Conservation (phyloP, 2,888 invertebrate genomes). For the Eremobia ochroleuca region DNA sequence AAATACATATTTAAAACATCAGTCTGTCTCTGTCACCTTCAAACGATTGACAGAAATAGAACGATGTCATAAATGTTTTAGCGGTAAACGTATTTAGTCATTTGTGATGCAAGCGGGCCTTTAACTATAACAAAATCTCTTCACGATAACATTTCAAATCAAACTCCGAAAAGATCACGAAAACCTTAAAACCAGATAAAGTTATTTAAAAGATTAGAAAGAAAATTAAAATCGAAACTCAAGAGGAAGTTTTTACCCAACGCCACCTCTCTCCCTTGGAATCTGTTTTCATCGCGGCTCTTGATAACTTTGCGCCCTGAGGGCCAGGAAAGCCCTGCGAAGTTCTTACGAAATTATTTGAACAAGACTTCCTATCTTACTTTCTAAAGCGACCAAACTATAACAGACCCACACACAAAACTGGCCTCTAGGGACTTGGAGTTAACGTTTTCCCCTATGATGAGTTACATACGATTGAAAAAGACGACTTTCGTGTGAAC, state of each 20-base stretch:
- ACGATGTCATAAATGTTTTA: neutral
- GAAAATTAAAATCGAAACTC: slow-evolving; percentile 46
- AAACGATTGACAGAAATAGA: neutral
- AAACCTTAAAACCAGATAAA: slow-evolving; percentile 30
- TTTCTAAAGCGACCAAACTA: slow-evolving; percentile 69
- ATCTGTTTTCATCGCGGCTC: slow-evolving; percentile 74
- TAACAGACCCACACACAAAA: slow-evolving; percentile 73
- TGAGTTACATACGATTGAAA: slow-evolving; percentile 70
- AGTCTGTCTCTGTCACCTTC: neutral
- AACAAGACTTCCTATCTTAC: slow-evolving; percentile 76
- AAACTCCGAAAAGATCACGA: slow-evolving; percentile 4
- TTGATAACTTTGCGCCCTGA: slow-evolving; percentile 84
- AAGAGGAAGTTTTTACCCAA: slow-evolving; percentile 64
- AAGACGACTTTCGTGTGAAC: slow-evolving; percentile 74
- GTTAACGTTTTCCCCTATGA: slow-evolving; percentile 68
- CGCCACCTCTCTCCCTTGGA: slow-evolving; percentile 67
- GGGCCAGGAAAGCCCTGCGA: slow-evolving; percentile 83
- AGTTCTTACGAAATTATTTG: slow-evolving; percentile 89
- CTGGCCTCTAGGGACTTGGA: slow-evolving; percentile 70
- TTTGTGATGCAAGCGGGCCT: neutral
- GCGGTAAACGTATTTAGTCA: neutral
- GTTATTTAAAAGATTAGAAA: slow-evolving; percentile 44
- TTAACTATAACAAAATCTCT: neutral
- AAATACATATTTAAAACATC: neutral
- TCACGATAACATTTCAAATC: neutral